phyloP scores from a whole-genome alignment of 2,797 vertebrate species.

The Eremophila alpestris region DNA sequence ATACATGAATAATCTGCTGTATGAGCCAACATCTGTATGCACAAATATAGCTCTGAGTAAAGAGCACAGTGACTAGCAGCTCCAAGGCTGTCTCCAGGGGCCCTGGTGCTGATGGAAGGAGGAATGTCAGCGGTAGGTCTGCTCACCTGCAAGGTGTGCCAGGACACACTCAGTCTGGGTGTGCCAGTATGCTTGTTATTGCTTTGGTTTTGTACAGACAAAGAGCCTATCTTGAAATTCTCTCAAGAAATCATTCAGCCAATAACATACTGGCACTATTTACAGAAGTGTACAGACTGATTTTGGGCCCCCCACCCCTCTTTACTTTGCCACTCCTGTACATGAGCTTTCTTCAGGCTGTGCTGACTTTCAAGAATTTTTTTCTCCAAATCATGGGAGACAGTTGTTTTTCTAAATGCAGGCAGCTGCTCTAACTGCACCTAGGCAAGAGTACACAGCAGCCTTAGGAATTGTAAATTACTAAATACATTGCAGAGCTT shows the following conservation, averaged over 20 bases:
- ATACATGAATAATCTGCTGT: slow-evolving; percentile 43
- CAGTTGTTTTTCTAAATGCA: not conserved
- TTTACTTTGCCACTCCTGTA: not conserved
- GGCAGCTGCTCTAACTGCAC: not conserved
- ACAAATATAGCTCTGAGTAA: slow-evolving; percentile 20
- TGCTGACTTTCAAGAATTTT: not conserved
- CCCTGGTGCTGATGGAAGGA: not conserved
- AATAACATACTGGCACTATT: not conserved
- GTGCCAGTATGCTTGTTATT: not conserved
- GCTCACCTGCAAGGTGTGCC: not conserved
- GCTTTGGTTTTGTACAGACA: not conserved
- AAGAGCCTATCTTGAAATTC: not conserved
- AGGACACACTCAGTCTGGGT: not conserved
- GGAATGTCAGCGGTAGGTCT: not conserved
- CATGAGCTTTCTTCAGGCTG: not conserved
- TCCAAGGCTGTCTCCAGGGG: not conserved
- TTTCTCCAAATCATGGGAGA: not conserved
- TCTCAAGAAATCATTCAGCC: not conserved
- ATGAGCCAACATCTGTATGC: not conserved
- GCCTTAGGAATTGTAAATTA: not conserved
- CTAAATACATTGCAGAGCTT: not conserved
- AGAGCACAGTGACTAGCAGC: not conserved
- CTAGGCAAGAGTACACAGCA: fast-evolving
- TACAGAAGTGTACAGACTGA: not conserved
- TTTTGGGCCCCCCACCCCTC: not conserved